Percentiles rank a stretch among this genome's conserved stretches.
These are phyloP conservation scores for Willisornis vidua DNA, from an alignment of 2,113 vertebrate genomes.

Conservation along the genomic window DNA sequence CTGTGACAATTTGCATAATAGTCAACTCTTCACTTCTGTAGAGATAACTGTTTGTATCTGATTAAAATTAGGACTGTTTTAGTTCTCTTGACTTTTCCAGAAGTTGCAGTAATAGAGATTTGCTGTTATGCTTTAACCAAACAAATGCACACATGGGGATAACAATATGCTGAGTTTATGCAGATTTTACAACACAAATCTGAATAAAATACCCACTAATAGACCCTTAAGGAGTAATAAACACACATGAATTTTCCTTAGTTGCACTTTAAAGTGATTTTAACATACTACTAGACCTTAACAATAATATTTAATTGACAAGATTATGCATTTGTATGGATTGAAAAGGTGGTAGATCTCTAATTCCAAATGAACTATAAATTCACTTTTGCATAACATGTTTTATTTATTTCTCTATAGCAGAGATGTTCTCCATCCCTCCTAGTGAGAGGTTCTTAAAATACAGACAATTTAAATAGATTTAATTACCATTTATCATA, in stretches of 20 bases:
- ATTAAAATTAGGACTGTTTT: slow-evolving; percentile 85
- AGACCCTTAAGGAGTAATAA: slow-evolving; percentile 87
- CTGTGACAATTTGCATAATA: slow-evolving; percentile 88
- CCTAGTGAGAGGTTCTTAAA: slow-evolving; percentile 79
- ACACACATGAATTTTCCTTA: slow-evolving; percentile 85
- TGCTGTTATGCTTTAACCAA: slow-evolving; percentile 85
- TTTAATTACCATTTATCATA: slow-evolving; percentile 83
- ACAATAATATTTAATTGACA: slow-evolving; percentile 89
- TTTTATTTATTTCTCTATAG: slow-evolving; percentile 85
- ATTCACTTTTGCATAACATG: slow-evolving; percentile 84
- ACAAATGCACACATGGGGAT: slow-evolving; percentile 86
- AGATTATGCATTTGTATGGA: slow-evolving; percentile 86
- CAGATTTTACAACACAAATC: slow-evolving; percentile 86
- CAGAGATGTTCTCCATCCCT: slow-evolving; percentile 75
- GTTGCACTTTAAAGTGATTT: slow-evolving; percentile 86
- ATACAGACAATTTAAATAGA: slow-evolving; percentile 79
- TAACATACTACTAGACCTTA: slow-evolving; percentile 85
- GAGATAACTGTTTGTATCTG: slow-evolving; percentile 84
- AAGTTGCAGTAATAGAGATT: slow-evolving; percentile 88
- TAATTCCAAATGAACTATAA: slow-evolving; percentile 83
- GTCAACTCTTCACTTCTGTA: slow-evolving; percentile 80
- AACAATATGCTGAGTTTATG: slow-evolving; percentile 88
- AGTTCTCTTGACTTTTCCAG: slow-evolving; percentile 82
- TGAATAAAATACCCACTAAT: slow-evolving; percentile 87
- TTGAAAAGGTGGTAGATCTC: slow-evolving; percentile 81